These are phyloP conservation scores for Nephrotoma flavescens DNA, from an alignment of 2,888 invertebrate genomes.

Conservation along the genomic window DNA sequence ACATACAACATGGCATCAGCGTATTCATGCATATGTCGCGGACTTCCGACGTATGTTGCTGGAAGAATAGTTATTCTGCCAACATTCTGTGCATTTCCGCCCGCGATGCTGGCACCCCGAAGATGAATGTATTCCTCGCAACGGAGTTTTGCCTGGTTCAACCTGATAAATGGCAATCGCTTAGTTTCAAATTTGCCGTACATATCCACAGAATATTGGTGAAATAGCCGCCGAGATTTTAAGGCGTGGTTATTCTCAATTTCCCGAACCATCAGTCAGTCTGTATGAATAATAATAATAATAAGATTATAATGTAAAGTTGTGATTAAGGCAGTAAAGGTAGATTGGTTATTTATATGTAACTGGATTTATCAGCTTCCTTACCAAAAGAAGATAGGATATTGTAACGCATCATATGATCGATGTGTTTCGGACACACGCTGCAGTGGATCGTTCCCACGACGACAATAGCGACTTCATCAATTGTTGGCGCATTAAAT, in stretches of 20 bases:
- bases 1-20: neutral
- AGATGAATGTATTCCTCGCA: constrained; percentile 21
- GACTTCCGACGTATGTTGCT: constrained; percentile 9
- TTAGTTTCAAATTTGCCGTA: constrained; percentile 7
- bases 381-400: neutral
- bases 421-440: too few species aligned
- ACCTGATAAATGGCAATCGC: constrained; percentile 18
- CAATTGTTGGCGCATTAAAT: too few species aligned
- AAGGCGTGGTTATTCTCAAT: too few species aligned
- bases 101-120: constrained; percentile 18
- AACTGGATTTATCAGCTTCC: too few species aligned
- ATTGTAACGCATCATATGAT: too few species aligned
- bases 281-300: too few species aligned
- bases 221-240: too few species aligned
- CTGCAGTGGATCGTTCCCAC: neutral
- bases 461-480: neutral
- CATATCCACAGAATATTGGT: neutral
- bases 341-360: neutral
- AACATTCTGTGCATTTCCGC: constrained; percentile 14
- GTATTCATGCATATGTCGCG: neutral
- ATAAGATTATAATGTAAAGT: too few species aligned
- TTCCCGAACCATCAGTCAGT: too few species aligned
- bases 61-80: constrained; percentile 10
- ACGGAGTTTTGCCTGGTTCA: constrained; percentile 18
- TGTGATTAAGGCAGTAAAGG: too few species aligned